Base-by-base conservation (phyloP, 2,797 vertebrate genomes). In the Gymnopithys bicolor region DNA sequence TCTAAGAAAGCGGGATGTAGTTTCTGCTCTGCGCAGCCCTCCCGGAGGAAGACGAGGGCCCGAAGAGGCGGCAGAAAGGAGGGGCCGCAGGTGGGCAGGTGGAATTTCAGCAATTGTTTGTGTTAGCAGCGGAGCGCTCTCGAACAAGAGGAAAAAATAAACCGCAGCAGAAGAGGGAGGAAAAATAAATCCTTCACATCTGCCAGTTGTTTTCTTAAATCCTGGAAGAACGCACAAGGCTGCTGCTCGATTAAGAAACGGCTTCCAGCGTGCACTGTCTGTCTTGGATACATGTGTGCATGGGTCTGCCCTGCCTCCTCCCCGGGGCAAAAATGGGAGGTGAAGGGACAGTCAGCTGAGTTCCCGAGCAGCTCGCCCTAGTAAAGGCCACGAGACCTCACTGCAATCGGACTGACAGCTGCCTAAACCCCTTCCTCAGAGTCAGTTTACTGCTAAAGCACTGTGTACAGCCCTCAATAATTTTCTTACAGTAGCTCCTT, bases 1-100 rank as follows among this genome's bases (percentile, higher is more conserved):
- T 90, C 94, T 9, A 83, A 94, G 96, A 93, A 95, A 89, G 89
- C 78, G 85, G 83, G 74, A 80, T 69, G 88, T 3, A 33, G 70
- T 59, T 94, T 52, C 82, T 76, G 84, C 80, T 55, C 39, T 41
- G 66, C 10, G 70, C 76, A 83, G 80, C 79, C 79, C 68, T 86
- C 76, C 78, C 48, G 46, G 75, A 90, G 94, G 80, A 85, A 73
- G 88, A 30, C 30, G 73, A 56, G 75, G 80, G 46, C 84, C 86
- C 77, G 53, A 52, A 60, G 8, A 8, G 43, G 89, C 76, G 15
- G 76, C 27, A 28, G 6, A 66, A n/a, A 58, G 83, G 89, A 90
- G 74, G 81, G 75, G 53, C 68, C 23, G 87, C 88, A 93, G 94
- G 93, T 90, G 94, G 90, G 95, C 91, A 96, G 93, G 92, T 94